Percentiles rank a stretch among this genome's conserved stretches.
These are phyloP conservation scores for Matsumyia berberina DNA, from an alignment of 2,888 invertebrate species.

Conservation along the genomic window DNA sequence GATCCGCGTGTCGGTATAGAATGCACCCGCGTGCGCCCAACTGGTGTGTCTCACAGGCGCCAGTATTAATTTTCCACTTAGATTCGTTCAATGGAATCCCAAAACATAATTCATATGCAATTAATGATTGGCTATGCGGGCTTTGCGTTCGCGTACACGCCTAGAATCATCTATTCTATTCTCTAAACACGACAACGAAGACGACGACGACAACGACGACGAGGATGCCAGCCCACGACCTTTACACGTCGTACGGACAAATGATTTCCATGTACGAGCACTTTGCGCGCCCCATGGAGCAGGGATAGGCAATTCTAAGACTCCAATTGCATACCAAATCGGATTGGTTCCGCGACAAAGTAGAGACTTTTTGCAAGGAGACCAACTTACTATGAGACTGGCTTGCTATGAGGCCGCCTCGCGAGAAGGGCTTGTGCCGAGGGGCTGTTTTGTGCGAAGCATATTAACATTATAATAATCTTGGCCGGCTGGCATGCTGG, in stretches of 20 bases:
- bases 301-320: slow-evolving; percentile 53
- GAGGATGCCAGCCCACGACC: slow-evolving; percentile 65
- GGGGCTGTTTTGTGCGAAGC: slow-evolving; percentile 30
- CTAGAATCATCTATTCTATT: slow-evolving; percentile 66
- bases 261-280: slow-evolving; percentile 72
- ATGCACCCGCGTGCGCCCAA: slow-evolving; percentile 62
- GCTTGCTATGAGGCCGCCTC: no score
- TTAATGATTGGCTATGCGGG: slow-evolving; percentile 74
- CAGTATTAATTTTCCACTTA: slow-evolving; percentile 76
- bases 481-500: slow-evolving; percentile 31
- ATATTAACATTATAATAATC: slow-evolving; percentile 68
- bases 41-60: slow-evolving; percentile 71
- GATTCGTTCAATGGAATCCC: slow-evolving; percentile 72
- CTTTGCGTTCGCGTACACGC: slow-evolving; percentile 57
- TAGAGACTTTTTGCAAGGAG: slow-evolving; percentile 36
- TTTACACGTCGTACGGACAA: slow-evolving; percentile 64
- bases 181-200: slow-evolving; percentile 45
- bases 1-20: slow-evolving; percentile 10
- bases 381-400: no score
- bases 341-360: slow-evolving; percentile 38
- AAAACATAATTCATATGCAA: slow-evolving; percentile 75
- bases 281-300: slow-evolving; percentile 46
- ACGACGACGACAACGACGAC: slow-evolving; percentile 16
- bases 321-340: slow-evolving; percentile 67
- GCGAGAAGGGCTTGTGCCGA: slow-evolving; percentile 29